These are phyloP conservation scores for Ispidina lecontei DNA, from an alignment of 2,797 vertebrate species.

Conservation along the genomic window DNA sequence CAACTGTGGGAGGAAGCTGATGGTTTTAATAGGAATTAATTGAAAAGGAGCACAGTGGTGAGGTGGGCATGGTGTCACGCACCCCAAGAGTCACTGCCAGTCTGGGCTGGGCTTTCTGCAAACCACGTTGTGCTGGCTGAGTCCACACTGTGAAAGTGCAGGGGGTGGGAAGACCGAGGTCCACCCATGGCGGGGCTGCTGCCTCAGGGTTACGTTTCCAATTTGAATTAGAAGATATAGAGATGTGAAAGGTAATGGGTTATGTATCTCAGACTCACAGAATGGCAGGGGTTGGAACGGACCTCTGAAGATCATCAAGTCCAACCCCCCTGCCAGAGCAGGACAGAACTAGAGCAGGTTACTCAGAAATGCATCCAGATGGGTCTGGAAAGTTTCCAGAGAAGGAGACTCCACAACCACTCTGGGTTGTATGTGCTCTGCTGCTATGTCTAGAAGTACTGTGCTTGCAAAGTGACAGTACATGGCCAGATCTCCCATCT, in stretches of 20 bases:
- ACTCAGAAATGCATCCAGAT: too few relatives aligned
- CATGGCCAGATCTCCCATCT: neutral
- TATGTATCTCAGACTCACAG: neutral
- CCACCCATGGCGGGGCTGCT: neutral
- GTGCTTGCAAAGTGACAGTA: neutral
- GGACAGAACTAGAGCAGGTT: too few relatives aligned
- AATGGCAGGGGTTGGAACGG: too few relatives aligned
- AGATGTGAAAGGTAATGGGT: neutral
- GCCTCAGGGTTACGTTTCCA: neutral
- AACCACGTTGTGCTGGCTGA: neutral
- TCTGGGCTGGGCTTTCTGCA: neutral
- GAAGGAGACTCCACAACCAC: too few relatives aligned
- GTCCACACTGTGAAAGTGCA: neutral
- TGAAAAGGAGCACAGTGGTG: neutral
- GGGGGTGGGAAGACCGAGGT: neutral
- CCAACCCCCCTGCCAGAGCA: too few relatives aligned
- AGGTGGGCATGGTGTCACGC: neutral
- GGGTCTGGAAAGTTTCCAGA: too few relatives aligned
- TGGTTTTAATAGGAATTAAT: constrained; percentile 48
- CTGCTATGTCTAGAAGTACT: neutral
- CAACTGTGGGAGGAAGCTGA: neutral
- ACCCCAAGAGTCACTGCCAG: neutral
- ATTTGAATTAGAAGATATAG: neutral
- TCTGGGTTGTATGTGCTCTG: neutral
- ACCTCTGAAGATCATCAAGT: too few relatives aligned